Evolutionary conservation across 2,113 vertebrate genomes (phyloP).

Genomic region (Tenrec ecaudatus): DNA sequence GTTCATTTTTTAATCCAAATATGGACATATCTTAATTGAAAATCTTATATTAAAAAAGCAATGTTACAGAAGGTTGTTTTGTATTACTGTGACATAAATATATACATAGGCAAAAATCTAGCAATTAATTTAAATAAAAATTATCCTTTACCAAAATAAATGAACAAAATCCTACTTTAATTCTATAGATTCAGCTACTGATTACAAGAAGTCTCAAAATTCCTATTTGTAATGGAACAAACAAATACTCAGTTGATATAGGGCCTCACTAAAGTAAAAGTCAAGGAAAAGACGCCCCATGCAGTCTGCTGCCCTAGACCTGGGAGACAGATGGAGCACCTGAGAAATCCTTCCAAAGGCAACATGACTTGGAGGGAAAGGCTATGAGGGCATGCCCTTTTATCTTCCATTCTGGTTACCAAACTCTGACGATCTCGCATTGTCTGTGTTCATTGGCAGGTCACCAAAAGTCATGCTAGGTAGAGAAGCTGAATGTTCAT

Average conservation of each 20-base stretch:
- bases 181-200: background rate
- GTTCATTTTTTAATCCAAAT: slow-evolving; percentile 18
- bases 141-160: background rate
- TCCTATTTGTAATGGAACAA: slow-evolving; percentile 37
- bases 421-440: slow-evolving; percentile 24
- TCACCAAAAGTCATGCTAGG: slow-evolving; percentile 26
- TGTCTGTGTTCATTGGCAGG: background rate
- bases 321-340: slow-evolving; percentile 5
- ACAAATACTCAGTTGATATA: slow-evolving; percentile 1
- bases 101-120: slow-evolving; percentile 5
- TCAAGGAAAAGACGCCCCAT: background rate
- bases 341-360: slow-evolving; percentile 4
- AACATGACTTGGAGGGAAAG: slow-evolving; percentile 13
- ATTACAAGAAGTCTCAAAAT: slow-evolving; percentile 32
- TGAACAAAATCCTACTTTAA: background rate
- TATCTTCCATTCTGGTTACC: background rate
- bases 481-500: background rate
- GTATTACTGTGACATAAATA: slow-evolving; percentile 3
- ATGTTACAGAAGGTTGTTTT: background rate
- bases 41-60: background rate
- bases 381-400: background rate
- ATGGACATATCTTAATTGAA: background rate
- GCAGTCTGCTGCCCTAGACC: background rate
- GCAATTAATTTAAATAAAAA: slow-evolving; percentile 30
- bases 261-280: slow-evolving; percentile 22